Conservation (phyloP, 2,797 vertebrate species). For the Serranus cabrilla region DNA sequence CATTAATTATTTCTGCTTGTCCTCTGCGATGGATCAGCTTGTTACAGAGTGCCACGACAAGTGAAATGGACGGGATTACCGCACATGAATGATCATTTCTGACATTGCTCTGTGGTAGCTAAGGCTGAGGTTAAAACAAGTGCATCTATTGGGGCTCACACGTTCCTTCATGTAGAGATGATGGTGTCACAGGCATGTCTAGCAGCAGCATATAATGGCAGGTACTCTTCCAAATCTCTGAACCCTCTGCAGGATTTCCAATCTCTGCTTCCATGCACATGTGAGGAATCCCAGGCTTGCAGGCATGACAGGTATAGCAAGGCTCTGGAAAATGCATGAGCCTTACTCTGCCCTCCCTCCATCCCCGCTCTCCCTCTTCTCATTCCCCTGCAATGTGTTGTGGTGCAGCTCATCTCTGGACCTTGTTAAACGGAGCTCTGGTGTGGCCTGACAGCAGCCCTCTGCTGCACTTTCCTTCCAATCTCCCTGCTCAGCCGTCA, state of each 20-base stretch:
- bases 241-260: slow-evolving; percentile 65
- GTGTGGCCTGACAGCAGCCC: slow-evolving; percentile 87
- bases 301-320: slow-evolving; percentile 73
- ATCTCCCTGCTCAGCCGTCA: slow-evolving; percentile 82
- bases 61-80: slow-evolving; percentile 20
- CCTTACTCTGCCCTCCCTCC: slow-evolving; percentile 49
- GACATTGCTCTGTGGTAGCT: slow-evolving; percentile 23
- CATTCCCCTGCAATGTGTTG: slow-evolving; percentile 73
- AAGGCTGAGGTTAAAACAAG: neutral
- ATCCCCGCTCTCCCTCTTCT: slow-evolving; percentile 44
- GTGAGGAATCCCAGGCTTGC: slow-evolving; percentile 65
- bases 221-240: slow-evolving; percentile 59
- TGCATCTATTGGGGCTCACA: slow-evolving; percentile 35
- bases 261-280: slow-evolving; percentile 68
- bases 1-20: slow-evolving; percentile 68
- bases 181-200: slow-evolving; percentile 55
- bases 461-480: slow-evolving; percentile 85
- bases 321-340: slow-evolving; percentile 70
- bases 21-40: slow-evolving; percentile 8
- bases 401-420: slow-evolving; percentile 81
- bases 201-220: slow-evolving; percentile 54
- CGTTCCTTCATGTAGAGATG: slow-evolving; percentile 46
- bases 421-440: slow-evolving; percentile 87
- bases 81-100: slow-evolving; percentile 30
- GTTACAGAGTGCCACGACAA: neutral